Percentiles rank a stretch among this genome's conserved stretches.
phyloP scores from a whole-genome alignment of 2,888 invertebrate genomes.

The Entomobrya proxima region DNA sequence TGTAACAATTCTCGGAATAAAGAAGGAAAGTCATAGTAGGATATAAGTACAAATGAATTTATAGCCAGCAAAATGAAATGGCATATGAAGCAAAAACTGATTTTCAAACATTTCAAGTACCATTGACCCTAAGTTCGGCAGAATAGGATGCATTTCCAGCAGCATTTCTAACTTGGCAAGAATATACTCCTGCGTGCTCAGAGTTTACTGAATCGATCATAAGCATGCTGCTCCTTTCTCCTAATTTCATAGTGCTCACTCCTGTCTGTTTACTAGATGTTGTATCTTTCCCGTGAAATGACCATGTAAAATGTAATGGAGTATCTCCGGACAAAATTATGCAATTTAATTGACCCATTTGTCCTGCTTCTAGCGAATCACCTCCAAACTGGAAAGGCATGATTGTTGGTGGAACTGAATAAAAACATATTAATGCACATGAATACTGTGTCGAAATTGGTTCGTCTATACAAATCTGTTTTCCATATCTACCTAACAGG shows the following conservation, averaged over 20 bases:
- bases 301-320: constrained; percentile 87
- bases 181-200: constrained; percentile 80
- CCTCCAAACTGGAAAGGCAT: constrained; percentile 83
- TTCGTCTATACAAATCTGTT: too few relatives aligned
- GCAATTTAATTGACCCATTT: constrained; percentile 85
- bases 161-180: constrained; percentile 85
- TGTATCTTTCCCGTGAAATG: constrained; percentile 81
- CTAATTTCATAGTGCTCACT: constrained; percentile 79
- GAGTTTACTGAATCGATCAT: constrained; percentile 82
- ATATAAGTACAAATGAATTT: too few relatives aligned
- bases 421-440: background rate
- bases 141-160: constrained; percentile 84
- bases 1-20: too few relatives aligned
- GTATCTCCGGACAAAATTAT: constrained; percentile 86
- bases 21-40: too few relatives aligned
- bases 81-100: background rate
- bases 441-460: background rate
- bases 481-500: too few relatives aligned
- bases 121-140: constrained; percentile 84
- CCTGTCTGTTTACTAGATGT: constrained; percentile 77
- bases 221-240: constrained; percentile 80
- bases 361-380: constrained; percentile 86
- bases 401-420: constrained; percentile 78
- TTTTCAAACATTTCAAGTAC: constrained; percentile 69
- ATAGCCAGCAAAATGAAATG: too few relatives aligned